Evolutionary conservation across 2,113 vertebrate species (phyloP).

Genomic region (Caranx ignobilis): DNA sequence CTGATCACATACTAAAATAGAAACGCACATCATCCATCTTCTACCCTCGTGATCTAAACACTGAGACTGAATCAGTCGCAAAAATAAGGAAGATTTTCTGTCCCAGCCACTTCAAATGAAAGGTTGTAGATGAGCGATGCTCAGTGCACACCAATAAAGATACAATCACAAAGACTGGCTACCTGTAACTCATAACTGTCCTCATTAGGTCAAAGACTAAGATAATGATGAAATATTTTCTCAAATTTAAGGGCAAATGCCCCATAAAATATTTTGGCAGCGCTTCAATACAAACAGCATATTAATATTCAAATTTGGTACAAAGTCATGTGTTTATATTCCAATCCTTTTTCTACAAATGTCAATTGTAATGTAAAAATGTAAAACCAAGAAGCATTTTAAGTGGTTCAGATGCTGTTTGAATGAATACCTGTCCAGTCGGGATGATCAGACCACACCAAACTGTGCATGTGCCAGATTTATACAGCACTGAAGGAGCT

Average conservation of each 20-base stretch:
- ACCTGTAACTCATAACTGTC: conserved; percentile 22
- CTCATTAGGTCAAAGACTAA: conserved; percentile 28
- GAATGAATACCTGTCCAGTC: conserved; percentile 25
- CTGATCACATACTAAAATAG: conserved; percentile 61
- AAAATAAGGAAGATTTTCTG: conserved; percentile 25
- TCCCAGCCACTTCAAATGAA: conserved; percentile 19
- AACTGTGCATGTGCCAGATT: conserved; percentile 10
- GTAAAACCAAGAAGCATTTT: not conserved
- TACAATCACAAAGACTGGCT: conserved; percentile 54
- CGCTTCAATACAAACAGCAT: conserved; percentile 54
- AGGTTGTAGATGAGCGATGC: conserved; percentile 24
- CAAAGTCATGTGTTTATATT: conserved; percentile 6
- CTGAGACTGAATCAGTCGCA: conserved; percentile 8
- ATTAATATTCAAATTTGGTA: conserved; percentile 29
- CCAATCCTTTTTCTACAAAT: conserved; percentile 27
- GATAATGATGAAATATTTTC: conserved; percentile 2
- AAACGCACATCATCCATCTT: conserved; percentile 34
- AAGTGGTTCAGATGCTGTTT: conserved; percentile 25
- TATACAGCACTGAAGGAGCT: conserved; percentile 13
- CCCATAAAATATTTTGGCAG: conserved; percentile 39
- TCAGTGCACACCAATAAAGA: conserved; percentile 41
- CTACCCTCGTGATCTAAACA: conserved; percentile 16
- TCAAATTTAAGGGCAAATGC: conserved; percentile 33
- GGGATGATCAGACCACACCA: conserved; percentile 26
- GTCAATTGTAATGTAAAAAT: not conserved